Evolutionary conservation across 2,113 vertebrate genomes (phyloP).

Genomic region (Lutjanus erythropterus): DNA sequence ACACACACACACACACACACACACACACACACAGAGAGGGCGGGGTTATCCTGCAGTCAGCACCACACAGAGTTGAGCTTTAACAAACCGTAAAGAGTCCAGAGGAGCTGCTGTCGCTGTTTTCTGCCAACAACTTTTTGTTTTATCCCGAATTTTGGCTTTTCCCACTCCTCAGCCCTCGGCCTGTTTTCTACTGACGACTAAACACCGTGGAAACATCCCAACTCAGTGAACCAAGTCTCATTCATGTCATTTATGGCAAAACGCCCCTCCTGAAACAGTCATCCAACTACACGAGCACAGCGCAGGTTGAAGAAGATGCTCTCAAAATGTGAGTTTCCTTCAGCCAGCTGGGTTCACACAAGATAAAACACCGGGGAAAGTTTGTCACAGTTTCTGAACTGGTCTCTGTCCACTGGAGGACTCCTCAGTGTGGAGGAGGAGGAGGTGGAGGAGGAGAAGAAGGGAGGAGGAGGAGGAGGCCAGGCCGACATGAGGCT

Average conservation of each 20-base stretch:
- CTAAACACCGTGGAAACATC: conserved; percentile 39
- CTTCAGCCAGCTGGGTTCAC: conserved; percentile 30
- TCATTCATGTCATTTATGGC: neutral
- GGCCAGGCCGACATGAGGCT: conserved; percentile 89
- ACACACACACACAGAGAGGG: conserved; percentile 11
- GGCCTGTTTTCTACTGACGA: no score
- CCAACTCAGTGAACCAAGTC: neutral
- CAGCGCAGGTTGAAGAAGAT: conserved; percentile 6
- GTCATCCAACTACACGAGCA: neutral
- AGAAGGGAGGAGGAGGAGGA: conserved; percentile 10
- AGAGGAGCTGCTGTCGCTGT: neutral
- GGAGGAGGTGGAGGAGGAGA: conserved; percentile 12
- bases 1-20: conserved; percentile 10
- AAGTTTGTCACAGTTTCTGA: conserved; percentile 34
- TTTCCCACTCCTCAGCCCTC: neutral
- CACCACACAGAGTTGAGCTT: neutral
- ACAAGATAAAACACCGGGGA: conserved; percentile 19
- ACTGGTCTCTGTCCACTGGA: neutral
- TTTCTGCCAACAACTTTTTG: neutral
- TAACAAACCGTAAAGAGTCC: neutral
- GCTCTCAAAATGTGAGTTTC: neutral
- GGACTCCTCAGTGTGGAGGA: conserved; percentile 16
- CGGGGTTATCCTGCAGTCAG: conserved; percentile 21
- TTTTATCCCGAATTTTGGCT: neutral
- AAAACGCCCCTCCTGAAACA: neutral